Conservation (phyloP, 1,140 invertebrate genomes). For the Proctacanthus coquilletti region DNA sequence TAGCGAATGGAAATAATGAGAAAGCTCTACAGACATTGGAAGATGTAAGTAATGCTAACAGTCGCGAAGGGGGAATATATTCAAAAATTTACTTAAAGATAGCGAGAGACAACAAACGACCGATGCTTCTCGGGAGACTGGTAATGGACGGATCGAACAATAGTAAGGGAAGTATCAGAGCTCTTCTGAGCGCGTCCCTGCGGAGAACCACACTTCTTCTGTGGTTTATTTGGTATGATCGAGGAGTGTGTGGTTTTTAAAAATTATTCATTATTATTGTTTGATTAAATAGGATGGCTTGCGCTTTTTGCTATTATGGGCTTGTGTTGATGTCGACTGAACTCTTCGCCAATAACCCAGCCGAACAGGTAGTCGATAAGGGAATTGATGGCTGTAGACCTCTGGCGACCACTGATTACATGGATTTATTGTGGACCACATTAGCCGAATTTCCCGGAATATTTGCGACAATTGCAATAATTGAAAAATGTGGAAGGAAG, state of each 20-base stretch:
- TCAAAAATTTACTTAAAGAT: conserved; percentile 29
- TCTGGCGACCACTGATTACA: conserved; percentile 73
- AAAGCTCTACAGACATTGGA: conserved; percentile 72
- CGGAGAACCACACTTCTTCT: conserved; percentile 69
- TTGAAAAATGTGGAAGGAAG: conserved; percentile 80
- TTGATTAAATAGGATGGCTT: conserved; percentile 55
- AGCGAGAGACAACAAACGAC: conserved; percentile 75
- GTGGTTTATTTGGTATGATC: conserved; percentile 86
- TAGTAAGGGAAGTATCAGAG: conserved; percentile 53
- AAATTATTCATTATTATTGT: not conserved
- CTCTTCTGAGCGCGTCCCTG: conserved; percentile 65
- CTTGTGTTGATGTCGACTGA: conserved; percentile 91
- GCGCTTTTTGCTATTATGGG: conserved; percentile 93
- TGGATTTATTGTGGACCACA: conserved; percentile 87
- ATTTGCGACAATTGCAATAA: conserved; percentile 80
- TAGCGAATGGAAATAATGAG: conserved; percentile 69
- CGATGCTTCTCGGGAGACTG: conserved; percentile 73
- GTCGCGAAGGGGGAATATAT: not conserved
- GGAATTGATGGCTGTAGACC: conserved; percentile 54
- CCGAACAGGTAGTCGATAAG: conserved; percentile 22
- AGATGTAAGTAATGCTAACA: conserved; percentile 36
- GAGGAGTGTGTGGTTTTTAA: not conserved
- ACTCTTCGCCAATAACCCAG: conserved; percentile 48
- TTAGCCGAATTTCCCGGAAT: conserved; percentile 92
- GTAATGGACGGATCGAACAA: conserved; percentile 58